Conservation (phyloP, 2,888 invertebrate genomes). For the Stenchaetothrips biformis region DNA sequence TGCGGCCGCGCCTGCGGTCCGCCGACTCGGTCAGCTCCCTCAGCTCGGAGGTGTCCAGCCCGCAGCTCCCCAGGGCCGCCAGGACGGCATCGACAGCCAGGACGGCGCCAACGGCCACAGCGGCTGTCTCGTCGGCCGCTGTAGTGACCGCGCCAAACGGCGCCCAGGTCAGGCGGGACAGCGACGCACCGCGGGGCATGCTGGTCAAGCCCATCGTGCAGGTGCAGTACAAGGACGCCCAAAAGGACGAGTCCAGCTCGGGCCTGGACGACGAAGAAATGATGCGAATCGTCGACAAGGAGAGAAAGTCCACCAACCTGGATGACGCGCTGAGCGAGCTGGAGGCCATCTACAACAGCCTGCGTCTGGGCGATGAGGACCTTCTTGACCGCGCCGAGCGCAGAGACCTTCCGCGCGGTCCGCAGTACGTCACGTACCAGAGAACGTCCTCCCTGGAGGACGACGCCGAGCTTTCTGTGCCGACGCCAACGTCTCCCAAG, state of each 20-base stretch:
- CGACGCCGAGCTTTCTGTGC: constrained; percentile 38
- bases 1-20: background rate
- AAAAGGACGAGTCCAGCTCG: background rate
- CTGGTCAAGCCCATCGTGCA: constrained; percentile 27
- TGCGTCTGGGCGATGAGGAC: constrained; percentile 79
- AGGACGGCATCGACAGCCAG: constrained; percentile 20
- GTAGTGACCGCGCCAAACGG: too few relatives aligned
- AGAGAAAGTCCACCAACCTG: constrained; percentile 65
- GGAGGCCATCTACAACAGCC: constrained; percentile 85
- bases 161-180: background rate
- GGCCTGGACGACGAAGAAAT: constrained; percentile 10
- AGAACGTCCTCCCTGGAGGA: constrained; percentile 34
- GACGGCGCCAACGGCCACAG: background rate
- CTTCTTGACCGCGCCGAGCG: constrained; percentile 57
- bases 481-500: constrained; percentile 34
- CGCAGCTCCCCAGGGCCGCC: constrained; percentile 13
- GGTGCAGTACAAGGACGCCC: constrained; percentile 32
- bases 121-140: background rate
- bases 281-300: constrained; percentile 31
- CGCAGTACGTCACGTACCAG: constrained; percentile 41
- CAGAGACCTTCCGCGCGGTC: constrained; percentile 53
- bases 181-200: constrained; percentile 23
- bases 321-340: constrained; percentile 85
- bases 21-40: constrained; percentile 29
- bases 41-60: constrained; percentile 26